Percentiles rank a stretch among this genome's conserved stretches.
phyloP scores from a whole-genome alignment of 2,888 invertebrate species.

The Microctonus aethiopoides region DNA sequence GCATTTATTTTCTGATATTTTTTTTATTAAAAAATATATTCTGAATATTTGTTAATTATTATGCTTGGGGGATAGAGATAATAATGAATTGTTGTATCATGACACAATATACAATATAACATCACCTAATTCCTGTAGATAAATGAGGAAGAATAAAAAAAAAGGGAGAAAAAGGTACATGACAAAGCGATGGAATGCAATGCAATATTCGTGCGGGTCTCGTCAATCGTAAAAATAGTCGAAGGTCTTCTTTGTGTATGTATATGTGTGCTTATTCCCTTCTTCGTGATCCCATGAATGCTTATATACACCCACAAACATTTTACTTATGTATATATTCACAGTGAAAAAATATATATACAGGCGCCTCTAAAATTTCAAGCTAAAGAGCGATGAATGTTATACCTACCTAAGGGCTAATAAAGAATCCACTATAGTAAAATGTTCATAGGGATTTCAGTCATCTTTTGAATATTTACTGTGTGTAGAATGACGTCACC shows the following conservation, averaged over 20 bases:
- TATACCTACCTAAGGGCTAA: slow-evolving; percentile 25
- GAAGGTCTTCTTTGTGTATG: slow-evolving; percentile 23
- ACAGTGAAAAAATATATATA: neutral
- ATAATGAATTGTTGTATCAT: too few relatives aligned
- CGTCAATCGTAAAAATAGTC: slow-evolving; percentile 36
- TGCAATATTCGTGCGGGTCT: slow-evolving; percentile 22
- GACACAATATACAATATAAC: neutral
- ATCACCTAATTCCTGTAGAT: neutral
- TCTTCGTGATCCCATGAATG: neutral
- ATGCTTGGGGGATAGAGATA: too few relatives aligned
- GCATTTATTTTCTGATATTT: too few relatives aligned
- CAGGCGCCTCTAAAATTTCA: neutral
- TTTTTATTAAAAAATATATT: too few relatives aligned
- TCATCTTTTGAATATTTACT: slow-evolving; percentile 13
- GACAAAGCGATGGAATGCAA: slow-evolving; percentile 29
- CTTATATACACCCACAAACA: neutral
- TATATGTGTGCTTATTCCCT: neutral
- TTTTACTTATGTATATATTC: neutral
- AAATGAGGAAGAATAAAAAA: neutral
- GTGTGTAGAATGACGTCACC: slow-evolving; percentile 16
- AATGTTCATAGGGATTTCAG: neutral
- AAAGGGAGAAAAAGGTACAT: slow-evolving; percentile 11
- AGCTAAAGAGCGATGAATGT: slow-evolving; percentile 17
- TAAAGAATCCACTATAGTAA: slow-evolving; percentile 14
- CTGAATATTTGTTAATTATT: too few relatives aligned